Evolutionary conservation across 2,113 vertebrate species (phyloP).

Genomic region (Cygnus buccinator): DNA sequence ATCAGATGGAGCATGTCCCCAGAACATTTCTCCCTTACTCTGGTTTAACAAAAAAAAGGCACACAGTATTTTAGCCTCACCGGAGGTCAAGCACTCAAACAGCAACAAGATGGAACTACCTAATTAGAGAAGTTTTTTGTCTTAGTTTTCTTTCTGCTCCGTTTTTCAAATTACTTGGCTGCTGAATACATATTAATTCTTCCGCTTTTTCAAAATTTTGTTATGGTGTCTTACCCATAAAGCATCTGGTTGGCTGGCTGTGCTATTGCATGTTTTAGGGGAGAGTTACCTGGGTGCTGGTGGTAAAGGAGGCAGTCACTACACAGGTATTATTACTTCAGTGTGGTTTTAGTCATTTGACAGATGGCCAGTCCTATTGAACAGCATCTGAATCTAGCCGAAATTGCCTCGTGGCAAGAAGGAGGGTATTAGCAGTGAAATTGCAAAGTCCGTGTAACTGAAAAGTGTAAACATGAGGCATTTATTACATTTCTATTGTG

Average conservation of each 20-base stretch:
- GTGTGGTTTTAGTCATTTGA: neutral
- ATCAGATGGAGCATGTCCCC: neutral
- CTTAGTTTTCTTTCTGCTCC: neutral
- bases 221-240: neutral
- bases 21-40: neutral
- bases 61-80: neutral
- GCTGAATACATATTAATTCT: neutral
- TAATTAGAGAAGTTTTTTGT: neutral
- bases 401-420: neutral
- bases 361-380: neutral
- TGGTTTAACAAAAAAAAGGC: fast-evolving
- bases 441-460: neutral
- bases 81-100: neutral
- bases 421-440: neutral
- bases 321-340: neutral
- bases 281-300: neutral
- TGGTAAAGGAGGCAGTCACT: neutral
- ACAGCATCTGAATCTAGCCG: neutral
- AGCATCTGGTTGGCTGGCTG: neutral
- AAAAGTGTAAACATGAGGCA: neutral
- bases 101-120: neutral
- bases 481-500: neutral
- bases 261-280: neutral
- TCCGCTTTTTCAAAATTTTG: neutral
- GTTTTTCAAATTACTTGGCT: neutral